These are phyloP conservation scores for Sylvilagus floridanus DNA, from an alignment of 2,797 vertebrate genomes.

Conservation along the genomic window DNA sequence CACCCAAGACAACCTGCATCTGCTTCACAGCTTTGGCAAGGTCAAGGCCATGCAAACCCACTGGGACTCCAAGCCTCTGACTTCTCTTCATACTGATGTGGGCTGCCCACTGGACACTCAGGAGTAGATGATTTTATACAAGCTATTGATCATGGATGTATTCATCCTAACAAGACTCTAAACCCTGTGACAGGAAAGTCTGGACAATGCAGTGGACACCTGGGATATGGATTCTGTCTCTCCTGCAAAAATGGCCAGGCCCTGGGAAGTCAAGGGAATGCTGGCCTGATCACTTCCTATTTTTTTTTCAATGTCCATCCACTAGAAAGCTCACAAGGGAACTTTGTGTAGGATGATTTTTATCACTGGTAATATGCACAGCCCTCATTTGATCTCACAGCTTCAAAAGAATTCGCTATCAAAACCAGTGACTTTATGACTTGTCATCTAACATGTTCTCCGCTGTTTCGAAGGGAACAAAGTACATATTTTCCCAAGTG, in stretches of 20 bases:
- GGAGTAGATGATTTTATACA: slow-evolving; percentile 24
- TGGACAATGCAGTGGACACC: background rate
- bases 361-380: slow-evolving; percentile 21
- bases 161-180: background rate
- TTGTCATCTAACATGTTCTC: background rate
- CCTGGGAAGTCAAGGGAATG: background rate
- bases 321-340: slow-evolving; percentile 37
- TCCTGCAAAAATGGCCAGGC: background rate
- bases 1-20: background rate
- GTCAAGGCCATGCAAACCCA: background rate
- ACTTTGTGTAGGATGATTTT: slow-evolving; percentile 46
- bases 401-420: slow-evolving; percentile 49
- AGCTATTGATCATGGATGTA: background rate
- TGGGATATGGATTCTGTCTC: background rate
- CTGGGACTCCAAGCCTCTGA: background rate
- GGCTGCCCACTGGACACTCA: background rate
- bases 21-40: background rate
- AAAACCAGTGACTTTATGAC: slow-evolving; percentile 46
- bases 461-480: slow-evolving; percentile 47
- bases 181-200: slow-evolving; percentile 30
- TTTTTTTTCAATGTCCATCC: background rate
- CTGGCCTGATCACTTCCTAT: slow-evolving; percentile 33
- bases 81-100: background rate
- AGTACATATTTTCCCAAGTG: slow-evolving; percentile 43
- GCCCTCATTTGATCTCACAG: slow-evolving; percentile 47